Conservation (phyloP, 2,113 vertebrate genomes). For the Gadus macrocephalus region DNA sequence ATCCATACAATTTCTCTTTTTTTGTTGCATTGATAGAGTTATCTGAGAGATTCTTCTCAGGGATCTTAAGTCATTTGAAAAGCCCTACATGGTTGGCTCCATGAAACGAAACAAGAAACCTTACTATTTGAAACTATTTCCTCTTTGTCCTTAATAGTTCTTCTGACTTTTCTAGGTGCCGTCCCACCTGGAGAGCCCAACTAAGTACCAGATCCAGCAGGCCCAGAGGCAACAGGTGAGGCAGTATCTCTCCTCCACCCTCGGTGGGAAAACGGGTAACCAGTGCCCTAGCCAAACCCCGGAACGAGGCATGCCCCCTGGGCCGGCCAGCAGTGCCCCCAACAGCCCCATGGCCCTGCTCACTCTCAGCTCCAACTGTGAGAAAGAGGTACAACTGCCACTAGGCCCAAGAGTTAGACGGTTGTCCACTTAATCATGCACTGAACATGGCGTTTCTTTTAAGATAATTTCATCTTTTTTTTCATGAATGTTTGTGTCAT, state of each 20-base stretch:
- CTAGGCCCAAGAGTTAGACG: too few species aligned
- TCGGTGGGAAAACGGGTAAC: constrained; percentile 88
- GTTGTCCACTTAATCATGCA: too few species aligned
- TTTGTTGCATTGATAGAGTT: too few species aligned
- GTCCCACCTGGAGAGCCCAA: constrained; percentile 93
- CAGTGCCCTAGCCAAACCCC: constrained; percentile 88
- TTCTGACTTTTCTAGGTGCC: constrained; percentile 76
- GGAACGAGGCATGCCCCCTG: constrained; percentile 92
- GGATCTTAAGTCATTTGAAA: too few species aligned
- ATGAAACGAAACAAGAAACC: too few species aligned
- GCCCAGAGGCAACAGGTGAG: constrained; percentile 95
- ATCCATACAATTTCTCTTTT: too few species aligned
- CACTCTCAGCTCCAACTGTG: constrained; percentile 77
- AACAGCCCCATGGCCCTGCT: constrained; percentile 86
- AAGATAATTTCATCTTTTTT: too few species aligned
- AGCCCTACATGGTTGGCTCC: too few species aligned
- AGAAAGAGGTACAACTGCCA: constrained; percentile 72
- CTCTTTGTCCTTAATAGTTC: neutral
- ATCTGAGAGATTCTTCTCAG: too few species aligned
- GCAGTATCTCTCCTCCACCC: constrained; percentile 92
- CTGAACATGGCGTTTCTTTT: too few species aligned
- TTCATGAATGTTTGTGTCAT: too few species aligned
- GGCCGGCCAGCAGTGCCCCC: constrained; percentile 74
- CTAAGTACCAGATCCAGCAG: constrained; percentile 96
- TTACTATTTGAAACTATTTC: neutral